phyloP scores from a whole-genome alignment of 2,113 vertebrate species.

The Pampusana beccarii region DNA sequence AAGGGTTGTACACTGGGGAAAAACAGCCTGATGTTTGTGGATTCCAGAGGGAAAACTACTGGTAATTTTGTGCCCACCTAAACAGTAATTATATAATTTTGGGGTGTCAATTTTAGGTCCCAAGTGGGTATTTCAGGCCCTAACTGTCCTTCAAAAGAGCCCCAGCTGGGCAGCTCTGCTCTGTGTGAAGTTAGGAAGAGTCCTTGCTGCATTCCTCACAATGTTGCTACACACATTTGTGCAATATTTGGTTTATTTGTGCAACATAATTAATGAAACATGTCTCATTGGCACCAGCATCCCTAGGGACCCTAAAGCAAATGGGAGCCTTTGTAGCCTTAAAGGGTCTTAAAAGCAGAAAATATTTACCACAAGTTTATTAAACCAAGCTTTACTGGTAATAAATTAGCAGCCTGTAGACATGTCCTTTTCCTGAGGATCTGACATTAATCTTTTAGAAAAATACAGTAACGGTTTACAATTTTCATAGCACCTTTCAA shows the following conservation, averaged over 20 bases:
- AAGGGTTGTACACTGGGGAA: background rate
- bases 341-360: constrained; percentile 33
- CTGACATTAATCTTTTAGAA: background rate
- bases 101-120: background rate
- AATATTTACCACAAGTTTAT: constrained; percentile 49
- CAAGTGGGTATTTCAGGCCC: background rate
- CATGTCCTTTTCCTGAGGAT: background rate
- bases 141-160: background rate
- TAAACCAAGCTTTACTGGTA: constrained; percentile 3
- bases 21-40: background rate
- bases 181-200: background rate
- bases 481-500: background rate
- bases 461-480: background rate
- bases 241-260: constrained; percentile 70
- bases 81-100: background rate
- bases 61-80: background rate
- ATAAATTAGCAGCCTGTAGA: constrained; percentile 37
- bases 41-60: background rate
- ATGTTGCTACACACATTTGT: constrained; percentile 27
- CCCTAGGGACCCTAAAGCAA: constrained; percentile 41
- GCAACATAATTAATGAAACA: constrained; percentile 56
- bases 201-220: constrained; percentile 18
- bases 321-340: constrained; percentile 36
- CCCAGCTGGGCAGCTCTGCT: background rate
- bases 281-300: constrained; percentile 41